Percentiles rank a stretch among this genome's conserved stretches.
Evolutionary conservation across 2,797 vertebrate genomes (phyloP).

Genomic region (Tragelaphus oryx): DNA sequence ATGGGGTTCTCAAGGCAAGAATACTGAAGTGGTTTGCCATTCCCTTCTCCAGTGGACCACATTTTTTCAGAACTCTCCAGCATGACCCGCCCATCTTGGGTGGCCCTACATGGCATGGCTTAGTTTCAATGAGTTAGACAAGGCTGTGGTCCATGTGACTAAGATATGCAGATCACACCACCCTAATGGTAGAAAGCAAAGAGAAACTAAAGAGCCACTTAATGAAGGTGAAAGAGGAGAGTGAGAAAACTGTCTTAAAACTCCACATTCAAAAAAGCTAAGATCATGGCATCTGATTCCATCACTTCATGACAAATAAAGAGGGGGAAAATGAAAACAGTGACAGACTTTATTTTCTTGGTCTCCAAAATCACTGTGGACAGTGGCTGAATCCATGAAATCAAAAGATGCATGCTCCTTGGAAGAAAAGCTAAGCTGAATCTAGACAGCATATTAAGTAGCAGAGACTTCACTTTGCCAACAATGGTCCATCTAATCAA

Average conservation of each 20-base stretch:
- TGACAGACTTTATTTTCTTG: neutral
- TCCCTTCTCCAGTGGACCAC: neutral
- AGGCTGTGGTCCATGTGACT: neutral
- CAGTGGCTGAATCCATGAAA: neutral
- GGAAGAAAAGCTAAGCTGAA: neutral
- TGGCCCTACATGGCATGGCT: neutral
- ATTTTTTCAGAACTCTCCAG: neutral
- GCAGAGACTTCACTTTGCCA: neutral
- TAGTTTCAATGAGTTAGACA: neutral
- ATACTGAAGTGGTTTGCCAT: neutral
- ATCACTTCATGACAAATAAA: neutral
- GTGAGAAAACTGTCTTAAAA: neutral
- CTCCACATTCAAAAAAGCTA: neutral
- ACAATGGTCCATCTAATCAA: neutral
- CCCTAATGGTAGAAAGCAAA: neutral
- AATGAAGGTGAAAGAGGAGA: neutral
- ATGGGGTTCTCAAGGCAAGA: neutral
- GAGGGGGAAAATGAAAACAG: neutral
- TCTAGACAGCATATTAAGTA: neutral
- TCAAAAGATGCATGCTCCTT: neutral
- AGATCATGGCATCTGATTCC: neutral
- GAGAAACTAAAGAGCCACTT: neutral
- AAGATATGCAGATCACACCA: neutral
- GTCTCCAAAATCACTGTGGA: neutral
- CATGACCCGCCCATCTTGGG: fast-evolving